phyloP scores from a whole-genome alignment of 2,797 vertebrate genomes.

The Neosilurus mollespiculum region DNA sequence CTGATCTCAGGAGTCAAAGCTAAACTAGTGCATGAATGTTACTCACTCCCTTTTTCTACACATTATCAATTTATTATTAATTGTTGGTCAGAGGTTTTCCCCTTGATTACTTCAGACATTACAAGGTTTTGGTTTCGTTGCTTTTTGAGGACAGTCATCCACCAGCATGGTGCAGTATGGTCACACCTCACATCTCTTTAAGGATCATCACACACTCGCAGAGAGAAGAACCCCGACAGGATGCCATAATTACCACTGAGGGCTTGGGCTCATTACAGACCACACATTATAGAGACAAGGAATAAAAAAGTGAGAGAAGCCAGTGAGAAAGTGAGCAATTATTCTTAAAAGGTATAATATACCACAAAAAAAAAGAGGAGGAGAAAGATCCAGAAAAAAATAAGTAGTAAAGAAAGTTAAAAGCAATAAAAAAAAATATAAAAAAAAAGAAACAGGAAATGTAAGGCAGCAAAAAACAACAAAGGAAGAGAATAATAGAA shows the following conservation, averaged over 20 bases:
- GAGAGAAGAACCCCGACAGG: neutral
- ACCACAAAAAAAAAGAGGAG: neutral
- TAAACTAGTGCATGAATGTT: neutral
- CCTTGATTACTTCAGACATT: slow-evolving; percentile 6
- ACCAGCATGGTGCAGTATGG: neutral
- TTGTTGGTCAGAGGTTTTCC: neutral
- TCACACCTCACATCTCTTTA: neutral
- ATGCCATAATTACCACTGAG: neutral
- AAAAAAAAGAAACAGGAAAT: no score
- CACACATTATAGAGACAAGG: no score
- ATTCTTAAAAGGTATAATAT: neutral
- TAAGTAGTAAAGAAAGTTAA: neutral
- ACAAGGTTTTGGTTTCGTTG: neutral
- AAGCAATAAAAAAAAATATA: neutral
- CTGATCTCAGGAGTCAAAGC: neutral
- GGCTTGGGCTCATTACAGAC: neutral
- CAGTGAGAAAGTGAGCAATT: no score
- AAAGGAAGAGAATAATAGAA: neutral
- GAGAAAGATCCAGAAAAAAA: no score
- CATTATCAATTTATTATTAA: neutral
- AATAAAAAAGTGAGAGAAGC: neutral
- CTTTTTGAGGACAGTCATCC: neutral
- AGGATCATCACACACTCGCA: neutral
- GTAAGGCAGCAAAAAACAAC: neutral
- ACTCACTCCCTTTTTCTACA: neutral